These are phyloP conservation scores for Periophthalmus modestus DNA, from an alignment of 2,113 vertebrate genomes.

Conservation along the genomic window DNA sequence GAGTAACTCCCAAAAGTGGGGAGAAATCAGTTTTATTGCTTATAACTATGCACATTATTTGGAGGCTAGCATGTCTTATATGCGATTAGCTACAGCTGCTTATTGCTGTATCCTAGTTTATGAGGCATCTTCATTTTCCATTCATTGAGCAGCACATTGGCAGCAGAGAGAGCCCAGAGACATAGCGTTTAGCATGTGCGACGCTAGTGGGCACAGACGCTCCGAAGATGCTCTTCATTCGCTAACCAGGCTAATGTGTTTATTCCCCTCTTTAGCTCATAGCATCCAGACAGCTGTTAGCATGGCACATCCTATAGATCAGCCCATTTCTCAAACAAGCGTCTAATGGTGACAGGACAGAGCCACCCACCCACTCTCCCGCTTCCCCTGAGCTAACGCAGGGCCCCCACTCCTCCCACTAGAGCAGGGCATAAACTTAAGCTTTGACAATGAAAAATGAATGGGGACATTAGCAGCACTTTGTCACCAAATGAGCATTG, in stretches of 20 bases:
- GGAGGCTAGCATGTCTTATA: neutral
- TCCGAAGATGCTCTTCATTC: constrained; percentile 33
- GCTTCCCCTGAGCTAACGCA: neutral
- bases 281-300: constrained; percentile 36
- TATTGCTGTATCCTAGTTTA: constrained; percentile 11
- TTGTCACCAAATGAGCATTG: constrained; percentile 42
- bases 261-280: constrained; percentile 34
- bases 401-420: constrained; percentile 6
- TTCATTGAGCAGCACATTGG: constrained; percentile 2
- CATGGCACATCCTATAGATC: constrained; percentile 35
- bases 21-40: too few relatives aligned
- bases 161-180: constrained; percentile 27
- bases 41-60: too few relatives aligned
- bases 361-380: constrained; percentile 13
- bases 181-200: constrained; percentile 2
- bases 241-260: constrained; percentile 50
- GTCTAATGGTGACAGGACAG: constrained; percentile 18
- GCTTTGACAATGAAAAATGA: constrained; percentile 54
- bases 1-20: too few relatives aligned
- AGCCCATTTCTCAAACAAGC: constrained; percentile 16
- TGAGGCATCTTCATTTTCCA: constrained; percentile 25
- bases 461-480: constrained; percentile 53
- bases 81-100: constrained; percentile 19
- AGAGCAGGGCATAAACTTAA: constrained; percentile 22
- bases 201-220: constrained; percentile 1